A percentile compares a stretch with the other conserved stretches of the same genome.
Evolutionary conservation across 2,113 vertebrate genomes (phyloP).

Genomic region (Puffinus mauretanicus): DNA sequence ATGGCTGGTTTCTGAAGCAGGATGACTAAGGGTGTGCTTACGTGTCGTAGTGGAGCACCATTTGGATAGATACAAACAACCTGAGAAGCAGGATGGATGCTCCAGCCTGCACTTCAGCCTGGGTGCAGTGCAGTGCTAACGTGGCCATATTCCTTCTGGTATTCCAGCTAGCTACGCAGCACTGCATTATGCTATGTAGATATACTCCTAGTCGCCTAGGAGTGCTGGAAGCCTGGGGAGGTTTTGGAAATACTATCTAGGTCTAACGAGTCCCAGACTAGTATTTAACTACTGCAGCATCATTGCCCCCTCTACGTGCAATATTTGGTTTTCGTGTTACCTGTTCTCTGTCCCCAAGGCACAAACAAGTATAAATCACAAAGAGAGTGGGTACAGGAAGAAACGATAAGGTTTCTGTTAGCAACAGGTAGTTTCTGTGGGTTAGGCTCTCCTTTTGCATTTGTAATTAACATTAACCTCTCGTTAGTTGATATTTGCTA

Average conservation of each 20-base stretch:
- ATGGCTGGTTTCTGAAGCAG: not conserved
- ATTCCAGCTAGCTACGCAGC: not conserved
- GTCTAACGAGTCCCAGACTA: not conserved
- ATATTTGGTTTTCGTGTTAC: not conserved
- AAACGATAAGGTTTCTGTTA: not conserved
- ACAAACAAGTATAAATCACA: not conserved
- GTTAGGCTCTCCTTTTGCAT: not conserved
- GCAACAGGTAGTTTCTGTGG: not conserved
- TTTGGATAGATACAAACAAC: not conserved
- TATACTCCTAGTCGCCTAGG: not conserved
- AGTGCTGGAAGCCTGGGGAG: not conserved
- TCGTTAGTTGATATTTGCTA: not conserved
- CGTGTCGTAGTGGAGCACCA: rapidly evolving
- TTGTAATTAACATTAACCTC: not conserved
- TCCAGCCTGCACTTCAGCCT: not conserved
- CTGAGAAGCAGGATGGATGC: not conserved
- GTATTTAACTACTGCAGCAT: not conserved
- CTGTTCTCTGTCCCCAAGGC: not conserved
- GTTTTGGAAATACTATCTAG: not conserved
- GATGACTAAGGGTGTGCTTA: not conserved
- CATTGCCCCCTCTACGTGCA: not conserved
- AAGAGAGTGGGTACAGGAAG: not conserved
- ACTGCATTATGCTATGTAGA: not conserved
- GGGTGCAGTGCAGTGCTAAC: not conserved
- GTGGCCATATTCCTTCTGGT: not conserved